Conservation (phyloP, 2,113 vertebrate species). For the Paramormyrops kingsleyae region DNA sequence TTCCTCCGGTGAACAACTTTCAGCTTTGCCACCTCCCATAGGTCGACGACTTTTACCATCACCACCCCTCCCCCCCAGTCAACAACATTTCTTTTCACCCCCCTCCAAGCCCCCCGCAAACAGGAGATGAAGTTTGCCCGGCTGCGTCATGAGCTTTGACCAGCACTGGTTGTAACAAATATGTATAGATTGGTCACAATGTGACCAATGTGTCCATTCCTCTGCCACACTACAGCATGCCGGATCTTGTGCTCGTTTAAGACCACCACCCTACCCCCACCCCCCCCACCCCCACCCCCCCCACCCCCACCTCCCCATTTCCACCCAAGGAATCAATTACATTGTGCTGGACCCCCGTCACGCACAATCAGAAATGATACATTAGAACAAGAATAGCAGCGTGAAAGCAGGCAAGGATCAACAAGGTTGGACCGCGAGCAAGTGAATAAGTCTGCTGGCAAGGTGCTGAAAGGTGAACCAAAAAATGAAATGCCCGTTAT, state of each 20-base stretch:
- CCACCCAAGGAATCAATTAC: slow-evolving; percentile 34
- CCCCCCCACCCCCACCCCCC: background rate
- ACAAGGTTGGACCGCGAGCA: background rate
- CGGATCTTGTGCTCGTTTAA: slow-evolving; percentile 12
- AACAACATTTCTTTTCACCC: background rate
- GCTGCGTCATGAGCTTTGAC: background rate
- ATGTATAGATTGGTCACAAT: slow-evolving; percentile 3
- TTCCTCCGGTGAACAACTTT: background rate
- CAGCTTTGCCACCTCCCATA: background rate
- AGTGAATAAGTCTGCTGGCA: background rate
- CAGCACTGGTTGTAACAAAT: background rate
- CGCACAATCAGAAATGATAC: slow-evolving; percentile 30
- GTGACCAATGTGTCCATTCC: background rate
- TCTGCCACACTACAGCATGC: slow-evolving; percentile 20
- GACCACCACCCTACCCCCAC: background rate
- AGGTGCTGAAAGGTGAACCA: background rate
- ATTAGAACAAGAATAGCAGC: background rate
- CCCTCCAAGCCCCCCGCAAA: background rate
- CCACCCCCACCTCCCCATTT: slow-evolving; percentile 1
- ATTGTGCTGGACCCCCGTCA: slow-evolving; percentile 26
- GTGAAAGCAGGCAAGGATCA: background rate
- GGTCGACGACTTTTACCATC: background rate
- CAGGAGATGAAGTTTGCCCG: background rate
- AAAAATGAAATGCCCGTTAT: background rate
- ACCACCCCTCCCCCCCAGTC: background rate